Conservation (phyloP, 1,140 invertebrate species). For the Scaptomyza hsui region DNA sequence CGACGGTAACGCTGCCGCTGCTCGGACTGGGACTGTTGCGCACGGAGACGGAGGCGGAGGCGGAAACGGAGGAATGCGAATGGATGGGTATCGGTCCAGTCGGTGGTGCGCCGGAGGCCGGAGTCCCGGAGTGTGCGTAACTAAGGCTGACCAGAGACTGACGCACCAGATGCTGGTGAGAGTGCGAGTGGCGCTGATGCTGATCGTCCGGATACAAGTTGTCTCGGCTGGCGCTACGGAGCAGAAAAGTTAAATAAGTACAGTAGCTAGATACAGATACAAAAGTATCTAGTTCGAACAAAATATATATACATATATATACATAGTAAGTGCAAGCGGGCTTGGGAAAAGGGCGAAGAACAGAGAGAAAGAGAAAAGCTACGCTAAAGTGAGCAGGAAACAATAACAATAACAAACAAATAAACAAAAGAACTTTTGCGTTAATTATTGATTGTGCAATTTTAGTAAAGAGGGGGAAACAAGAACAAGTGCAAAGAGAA, state of each 20-base stretch:
- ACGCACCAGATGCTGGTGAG: conserved; percentile 79
- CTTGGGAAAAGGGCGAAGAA: conserved; percentile 2
- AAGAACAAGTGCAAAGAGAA: conserved; percentile 4
- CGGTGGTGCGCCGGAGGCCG: conserved; percentile 41
- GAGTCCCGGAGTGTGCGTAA: conserved; percentile 59
- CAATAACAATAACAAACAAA: conserved; percentile 59
- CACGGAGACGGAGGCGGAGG: conserved; percentile 37
- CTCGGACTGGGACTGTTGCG: conserved; percentile 47
- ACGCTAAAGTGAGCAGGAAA: conserved; percentile 78
- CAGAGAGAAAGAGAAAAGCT: conserved; percentile 47
- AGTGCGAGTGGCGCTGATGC: conserved; percentile 76
- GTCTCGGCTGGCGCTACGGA: conserved; percentile 82
- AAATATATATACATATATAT: too few relatives aligned
- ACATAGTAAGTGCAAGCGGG: too few relatives aligned
- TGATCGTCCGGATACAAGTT: conserved; percentile 81
- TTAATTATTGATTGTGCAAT: conserved; percentile 81
- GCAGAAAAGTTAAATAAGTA: conserved; percentile 70
- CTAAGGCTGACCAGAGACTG: conserved; percentile 83
- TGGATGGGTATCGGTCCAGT: conserved; percentile 46
- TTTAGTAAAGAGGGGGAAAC: not conserved
- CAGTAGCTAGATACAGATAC: conserved; percentile 40
- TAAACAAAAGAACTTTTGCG: conserved; percentile 71
- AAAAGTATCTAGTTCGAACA: conserved; percentile 73
- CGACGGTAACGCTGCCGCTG: conserved; percentile 48
- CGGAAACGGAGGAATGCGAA: conserved; percentile 33